Evolutionary conservation across 2,113 vertebrate species (phyloP).

Genomic region (Stegostoma tigrinum): DNA sequence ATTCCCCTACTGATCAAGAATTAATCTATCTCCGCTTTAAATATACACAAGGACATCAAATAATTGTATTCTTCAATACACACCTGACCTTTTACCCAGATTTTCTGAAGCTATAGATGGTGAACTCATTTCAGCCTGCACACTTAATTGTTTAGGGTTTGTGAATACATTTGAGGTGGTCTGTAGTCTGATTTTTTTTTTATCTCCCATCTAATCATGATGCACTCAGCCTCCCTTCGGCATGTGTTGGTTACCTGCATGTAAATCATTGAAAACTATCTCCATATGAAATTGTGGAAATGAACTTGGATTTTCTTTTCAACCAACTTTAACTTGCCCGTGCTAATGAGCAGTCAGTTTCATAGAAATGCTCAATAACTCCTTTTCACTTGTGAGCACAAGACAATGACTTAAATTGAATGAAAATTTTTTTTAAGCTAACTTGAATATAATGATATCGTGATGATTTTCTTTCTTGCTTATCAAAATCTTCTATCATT

Average conservation of each 20-base stretch:
- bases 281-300: neutral
- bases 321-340: neutral
- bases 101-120: neutral
- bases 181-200: neutral
- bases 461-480: neutral
- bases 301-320: neutral
- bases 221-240: neutral
- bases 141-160: neutral
- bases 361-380: neutral
- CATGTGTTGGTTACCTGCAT: neutral
- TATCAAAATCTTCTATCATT: neutral
- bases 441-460: neutral
- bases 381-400: neutral
- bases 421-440: neutral
- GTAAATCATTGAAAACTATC: neutral
- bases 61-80: neutral
- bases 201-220: neutral
- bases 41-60: too few relatives aligned
- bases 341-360: too few relatives aligned
- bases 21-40: too few relatives aligned
- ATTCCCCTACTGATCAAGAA: too few relatives aligned
- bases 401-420: constrained; percentile 3
- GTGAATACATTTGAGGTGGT: neutral
- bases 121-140: neutral
- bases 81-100: neutral